Evolutionary conservation across 2,113 vertebrate species (phyloP), one percentile per base, ranked within the genome.

Genomic region (Myanophis thanlyinensis): DNA sequence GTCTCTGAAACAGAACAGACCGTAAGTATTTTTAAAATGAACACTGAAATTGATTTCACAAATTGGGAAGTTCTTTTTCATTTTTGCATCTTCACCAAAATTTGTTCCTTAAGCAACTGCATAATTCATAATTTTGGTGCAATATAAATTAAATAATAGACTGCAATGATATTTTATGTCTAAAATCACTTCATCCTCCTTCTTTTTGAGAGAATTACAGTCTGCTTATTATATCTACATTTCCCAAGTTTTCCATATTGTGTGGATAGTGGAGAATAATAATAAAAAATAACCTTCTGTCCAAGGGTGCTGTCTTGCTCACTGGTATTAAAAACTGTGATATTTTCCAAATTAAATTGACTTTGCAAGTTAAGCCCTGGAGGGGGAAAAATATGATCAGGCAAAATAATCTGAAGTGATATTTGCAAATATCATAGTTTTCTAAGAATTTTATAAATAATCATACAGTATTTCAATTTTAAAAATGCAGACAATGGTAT

Each of bases 271-370:
- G 90, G 30, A 56, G 62, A 94, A 62, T 0, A 0, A 89, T 30
- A 90, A 0, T 62, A 6, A 89, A 92, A 52, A 89, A 89, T 97
- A 93, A 99, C 99, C 98, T 99, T 99, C 95, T 98, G 98, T 94
- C 99, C 98, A 1, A 99, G 96, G 10, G 99, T 99, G 96, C 99
- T 99, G 94, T 99, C 99, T 85, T 99, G 98, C 90, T 99, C 99
- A 95, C 99, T 99, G 94, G 98, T 99, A 97, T 99, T 99, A 97
- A 99, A 99, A 91, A 99, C 99, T 0, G 99, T 99, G 94, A 99
- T 95, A 93, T 99, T 99, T 95, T 99, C 99, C 95, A 99, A 96
- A 96, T 99, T 99, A 97, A 99, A 99, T 49, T 99, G 99, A 96
- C 99, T 99, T 97, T 99, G 99, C 87, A 99, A 98, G 94, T 99